Base-by-base conservation (phyloP, 2,888 invertebrate genomes). In the Drosophila kanekoi region DNA sequence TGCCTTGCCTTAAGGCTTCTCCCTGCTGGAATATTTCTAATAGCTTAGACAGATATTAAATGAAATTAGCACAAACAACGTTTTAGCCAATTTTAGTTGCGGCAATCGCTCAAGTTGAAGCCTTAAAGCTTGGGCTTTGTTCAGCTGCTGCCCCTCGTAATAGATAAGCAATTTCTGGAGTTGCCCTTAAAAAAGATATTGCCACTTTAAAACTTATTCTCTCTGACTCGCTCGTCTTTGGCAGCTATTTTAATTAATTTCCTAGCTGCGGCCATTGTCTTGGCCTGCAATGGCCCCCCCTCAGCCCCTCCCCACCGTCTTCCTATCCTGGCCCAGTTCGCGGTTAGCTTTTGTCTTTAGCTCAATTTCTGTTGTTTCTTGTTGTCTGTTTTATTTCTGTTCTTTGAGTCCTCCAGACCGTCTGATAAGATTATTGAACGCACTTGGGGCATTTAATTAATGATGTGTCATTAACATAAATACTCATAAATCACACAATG, bases 381-480 rank as follows among this genome's bases (percentile, higher is more conserved):
- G 53, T 33, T 53, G 1, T 41, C 11, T 33, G 38, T 8, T 23
- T 14, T 37, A 16, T 44, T 18, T 52, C 16, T 45, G n/a, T n/a
- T 35, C 44, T 32, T 43, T 28, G 40, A 56, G 8, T 49, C 14
- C 20, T 56, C 18, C 9, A 32, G 16, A 32, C 35, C 43, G 49
- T 41, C 65, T 43, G 49, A 56, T 72, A 57, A 59, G 56, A 49
- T 45, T 57, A 60, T 63, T 48, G 63, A 56, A 48, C 43, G 47
- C 59, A 68, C 75, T 78, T 75, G 63, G 72, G 74, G 45, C 72
- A 63, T 77, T 75, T 74, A 86, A 88, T 82, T 88, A 86, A 88
- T 82, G 80, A 75, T 75, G 65, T 77, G 86, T 56, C 86, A 86
- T 68, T 77, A 67, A 51, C 77, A 70, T 68, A 56, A 69, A 54